phyloP scores from a whole-genome alignment of 2,113 vertebrate species.

The Pollimyrus isidori region DNA sequence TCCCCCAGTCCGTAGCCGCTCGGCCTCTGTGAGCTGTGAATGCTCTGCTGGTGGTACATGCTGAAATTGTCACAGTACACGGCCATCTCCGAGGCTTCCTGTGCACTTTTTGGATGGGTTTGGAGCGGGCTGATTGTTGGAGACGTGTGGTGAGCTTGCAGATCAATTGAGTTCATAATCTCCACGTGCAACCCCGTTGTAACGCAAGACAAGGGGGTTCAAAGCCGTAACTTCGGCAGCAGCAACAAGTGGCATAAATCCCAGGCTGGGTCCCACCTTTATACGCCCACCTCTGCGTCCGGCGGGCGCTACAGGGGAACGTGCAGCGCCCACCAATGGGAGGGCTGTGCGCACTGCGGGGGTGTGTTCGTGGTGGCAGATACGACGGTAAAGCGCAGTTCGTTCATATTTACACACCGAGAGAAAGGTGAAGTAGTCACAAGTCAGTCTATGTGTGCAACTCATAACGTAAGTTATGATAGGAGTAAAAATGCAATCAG shows the following conservation, averaged over 20 bases:
- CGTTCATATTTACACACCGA: background rate
- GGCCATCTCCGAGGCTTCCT: constrained; percentile 73
- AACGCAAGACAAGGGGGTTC: constrained; percentile 24
- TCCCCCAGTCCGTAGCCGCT: constrained; percentile 77
- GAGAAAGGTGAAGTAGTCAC: background rate
- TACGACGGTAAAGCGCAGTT: background rate
- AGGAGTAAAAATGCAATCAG: background rate
- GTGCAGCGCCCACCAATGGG: background rate
- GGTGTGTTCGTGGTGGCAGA: background rate
- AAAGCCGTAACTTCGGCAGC: background rate
- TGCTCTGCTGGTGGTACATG: constrained; percentile 72
- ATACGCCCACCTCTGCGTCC: constrained; percentile 22
- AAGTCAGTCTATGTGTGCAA: background rate
- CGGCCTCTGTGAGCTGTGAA: constrained; percentile 59
- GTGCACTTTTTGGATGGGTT: constrained; percentile 58
- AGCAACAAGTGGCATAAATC: constrained; percentile 39
- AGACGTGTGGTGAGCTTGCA: constrained; percentile 62
- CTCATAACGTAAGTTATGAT: background rate
- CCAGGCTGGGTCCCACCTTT: constrained; percentile 36
- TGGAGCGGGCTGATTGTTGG: constrained; percentile 57
- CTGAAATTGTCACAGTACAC: constrained; percentile 83
- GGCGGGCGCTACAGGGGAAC: background rate
- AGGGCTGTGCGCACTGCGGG: background rate
- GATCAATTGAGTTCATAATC: constrained; percentile 71
- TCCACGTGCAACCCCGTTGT: constrained; percentile 33